phyloP scores from a whole-genome alignment of 1,140 invertebrate species.

The Lutraria rhynchaena region DNA sequence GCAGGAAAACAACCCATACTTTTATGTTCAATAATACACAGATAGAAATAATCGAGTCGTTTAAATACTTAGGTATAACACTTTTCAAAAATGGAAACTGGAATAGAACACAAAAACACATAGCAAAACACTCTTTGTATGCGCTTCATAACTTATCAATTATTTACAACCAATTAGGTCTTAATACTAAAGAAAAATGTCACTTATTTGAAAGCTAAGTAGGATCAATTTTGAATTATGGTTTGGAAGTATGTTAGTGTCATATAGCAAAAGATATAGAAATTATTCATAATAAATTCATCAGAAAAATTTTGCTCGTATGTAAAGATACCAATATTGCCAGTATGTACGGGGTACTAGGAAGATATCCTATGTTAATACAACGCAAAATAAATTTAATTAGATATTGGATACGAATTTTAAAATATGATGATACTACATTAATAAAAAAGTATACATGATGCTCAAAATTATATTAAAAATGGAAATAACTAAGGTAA shows the following conservation, averaged over 20 bases:
- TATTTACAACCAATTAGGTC: slow-evolving; percentile 24
- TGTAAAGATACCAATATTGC: not conserved
- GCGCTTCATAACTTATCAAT: slow-evolving; percentile 20
- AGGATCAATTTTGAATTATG: slow-evolving; percentile 22
- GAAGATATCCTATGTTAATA: slow-evolving; percentile 11
- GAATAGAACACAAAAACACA: slow-evolving; percentile 38
- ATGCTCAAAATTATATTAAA: not conserved
- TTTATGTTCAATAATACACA: slow-evolving; percentile 17
- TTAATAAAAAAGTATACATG: not conserved
- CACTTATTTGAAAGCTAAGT: slow-evolving; percentile 34
- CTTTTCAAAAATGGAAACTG: slow-evolving; percentile 40
- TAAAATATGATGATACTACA: not conserved
- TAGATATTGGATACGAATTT: slow-evolving; percentile 14
- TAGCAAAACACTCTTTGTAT: slow-evolving; percentile 21
- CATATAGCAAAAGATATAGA: not conserved
- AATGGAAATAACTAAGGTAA: not conserved
- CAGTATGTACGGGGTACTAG: slow-evolving; percentile 24
- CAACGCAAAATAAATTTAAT: not conserved
- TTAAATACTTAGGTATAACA: slow-evolving; percentile 8
- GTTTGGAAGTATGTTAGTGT: slow-evolving; percentile 3
- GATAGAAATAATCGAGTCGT: slow-evolving; percentile 13
- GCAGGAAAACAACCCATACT: not conserved
- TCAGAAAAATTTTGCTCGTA: slow-evolving; percentile 1
- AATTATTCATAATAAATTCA: slow-evolving; percentile 10
- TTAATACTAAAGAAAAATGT: not conserved